Evolutionary conservation across 2,797 vertebrate genomes (phyloP).

Genomic region (Neosilurus hyrtlii): DNA sequence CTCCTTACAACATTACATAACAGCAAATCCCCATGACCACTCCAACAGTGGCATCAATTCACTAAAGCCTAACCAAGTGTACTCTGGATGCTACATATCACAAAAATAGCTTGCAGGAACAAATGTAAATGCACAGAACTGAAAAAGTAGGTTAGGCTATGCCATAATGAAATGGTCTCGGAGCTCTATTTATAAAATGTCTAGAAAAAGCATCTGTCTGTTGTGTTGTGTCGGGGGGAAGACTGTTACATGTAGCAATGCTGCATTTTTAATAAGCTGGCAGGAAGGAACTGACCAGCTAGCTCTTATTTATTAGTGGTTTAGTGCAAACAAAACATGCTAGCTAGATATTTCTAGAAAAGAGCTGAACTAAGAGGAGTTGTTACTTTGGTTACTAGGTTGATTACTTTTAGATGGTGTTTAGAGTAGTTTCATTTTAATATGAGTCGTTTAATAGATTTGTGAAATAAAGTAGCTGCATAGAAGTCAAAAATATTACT

Average conservation of each 20-base stretch:
- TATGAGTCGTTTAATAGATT: background rate
- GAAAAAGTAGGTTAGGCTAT: background rate
- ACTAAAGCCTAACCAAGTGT: constrained; percentile 31
- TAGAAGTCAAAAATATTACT: too few species aligned
- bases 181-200: background rate
- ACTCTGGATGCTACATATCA: background rate
- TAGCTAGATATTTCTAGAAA: constrained; percentile 1
- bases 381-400: too few species aligned
- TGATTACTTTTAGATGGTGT: too few species aligned
- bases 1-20: constrained; percentile 60
- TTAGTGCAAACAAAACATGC: background rate
- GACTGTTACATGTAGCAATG: background rate
- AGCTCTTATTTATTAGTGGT: background rate
- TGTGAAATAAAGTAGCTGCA: background rate
- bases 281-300: background rate
- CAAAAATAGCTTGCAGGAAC: background rate
- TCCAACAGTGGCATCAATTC: constrained; percentile 51
- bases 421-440: background rate
- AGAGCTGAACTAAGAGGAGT: background rate
- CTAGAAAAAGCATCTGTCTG: background rate
- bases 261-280: background rate
- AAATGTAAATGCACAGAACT: constrained; percentile 10
- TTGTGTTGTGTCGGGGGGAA: too few species aligned
- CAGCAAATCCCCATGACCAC: constrained; percentile 50
- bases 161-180: background rate